Conservation (phyloP, 2,888 invertebrate genomes). For the Lasioglossum lativentre region DNA sequence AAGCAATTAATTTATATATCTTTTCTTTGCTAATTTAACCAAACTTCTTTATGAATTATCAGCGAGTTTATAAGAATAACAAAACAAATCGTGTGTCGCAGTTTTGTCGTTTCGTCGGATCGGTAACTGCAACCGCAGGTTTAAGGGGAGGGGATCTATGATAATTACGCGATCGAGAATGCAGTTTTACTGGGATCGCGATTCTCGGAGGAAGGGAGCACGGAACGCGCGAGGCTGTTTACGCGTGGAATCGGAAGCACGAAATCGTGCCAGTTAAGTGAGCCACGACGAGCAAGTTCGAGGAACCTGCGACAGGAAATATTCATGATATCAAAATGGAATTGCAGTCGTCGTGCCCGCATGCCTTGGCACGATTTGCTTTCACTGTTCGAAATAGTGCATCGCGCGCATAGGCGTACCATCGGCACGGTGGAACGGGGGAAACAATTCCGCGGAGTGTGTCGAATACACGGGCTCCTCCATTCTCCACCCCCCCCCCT, state of each 20-base stretch:
- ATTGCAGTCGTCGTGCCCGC: slow-evolving; percentile 74
- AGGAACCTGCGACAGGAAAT: slow-evolving; percentile 79
- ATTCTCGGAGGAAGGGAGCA: slow-evolving; percentile 13
- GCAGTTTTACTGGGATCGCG: background rate
- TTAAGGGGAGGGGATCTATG: background rate
- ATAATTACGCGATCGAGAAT: slow-evolving; percentile 30
- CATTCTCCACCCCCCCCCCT: background rate
- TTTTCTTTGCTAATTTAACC: background rate
- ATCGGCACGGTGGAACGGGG: slow-evolving; percentile 32
- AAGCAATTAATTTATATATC: background rate
- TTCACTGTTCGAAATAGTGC: slow-evolving; percentile 66
- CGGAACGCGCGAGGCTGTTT: slow-evolving; percentile 36
- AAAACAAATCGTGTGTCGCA: background rate
- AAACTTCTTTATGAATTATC: background rate
- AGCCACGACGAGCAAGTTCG: slow-evolving; percentile 71
- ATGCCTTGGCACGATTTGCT: slow-evolving; percentile 72
- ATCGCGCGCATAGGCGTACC: slow-evolving; percentile 49
- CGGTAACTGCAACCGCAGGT: background rate
- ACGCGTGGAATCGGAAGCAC: slow-evolving; percentile 49
- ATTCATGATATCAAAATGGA: slow-evolving; percentile 83
- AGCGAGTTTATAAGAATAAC: background rate
- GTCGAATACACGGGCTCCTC: slow-evolving; percentile 27
- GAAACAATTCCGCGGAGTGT: slow-evolving; percentile 53
- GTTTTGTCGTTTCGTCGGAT: background rate
- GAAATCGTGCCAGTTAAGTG: slow-evolving; percentile 61